These are phyloP conservation scores for Anolis sagrei DNA, from an alignment of 2,113 vertebrate species.

Conservation along the genomic window DNA sequence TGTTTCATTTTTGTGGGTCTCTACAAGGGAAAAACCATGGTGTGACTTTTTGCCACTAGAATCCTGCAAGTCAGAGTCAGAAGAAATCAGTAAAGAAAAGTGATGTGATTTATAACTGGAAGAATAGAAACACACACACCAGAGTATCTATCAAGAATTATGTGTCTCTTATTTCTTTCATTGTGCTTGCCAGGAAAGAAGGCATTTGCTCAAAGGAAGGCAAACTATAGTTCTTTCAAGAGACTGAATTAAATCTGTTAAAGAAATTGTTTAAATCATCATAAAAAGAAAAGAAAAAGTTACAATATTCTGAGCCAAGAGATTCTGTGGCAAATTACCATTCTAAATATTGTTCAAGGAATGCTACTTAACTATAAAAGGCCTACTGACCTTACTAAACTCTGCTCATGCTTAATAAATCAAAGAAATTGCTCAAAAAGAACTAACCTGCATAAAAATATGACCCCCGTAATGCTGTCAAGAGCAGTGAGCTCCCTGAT, in stretches of 20 bases:
- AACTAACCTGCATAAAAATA: slow-evolving; percentile 59
- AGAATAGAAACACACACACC: neutral
- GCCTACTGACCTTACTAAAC: slow-evolving; percentile 64
- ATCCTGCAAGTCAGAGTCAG: too few relatives aligned
- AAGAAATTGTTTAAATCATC: neutral
- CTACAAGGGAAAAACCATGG: neutral
- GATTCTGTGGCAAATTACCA: slow-evolving; percentile 45
- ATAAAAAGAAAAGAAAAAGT: neutral
- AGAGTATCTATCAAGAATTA: neutral
- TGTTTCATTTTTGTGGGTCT: neutral
- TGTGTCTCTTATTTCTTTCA: neutral
- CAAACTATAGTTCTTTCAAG: neutral
- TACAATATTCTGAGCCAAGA: neutral
- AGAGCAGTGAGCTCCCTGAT: slow-evolving; percentile 68
- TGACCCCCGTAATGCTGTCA: slow-evolving; percentile 58
- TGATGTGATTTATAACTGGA: neutral
- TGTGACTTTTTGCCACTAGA: neutral
- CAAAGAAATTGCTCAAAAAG: slow-evolving; percentile 50
- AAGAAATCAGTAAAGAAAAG: neutral
- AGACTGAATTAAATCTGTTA: neutral
- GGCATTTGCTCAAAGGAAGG: neutral
- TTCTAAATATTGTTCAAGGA: slow-evolving; percentile 61
- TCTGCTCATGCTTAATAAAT: slow-evolving; percentile 53
- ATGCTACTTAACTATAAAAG: slow-evolving; percentile 64
- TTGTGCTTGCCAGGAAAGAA: neutral